These are phyloP conservation scores for Nothoprocta pentlandii DNA, from an alignment of 2,113 vertebrate genomes.

Conservation along the genomic window DNA sequence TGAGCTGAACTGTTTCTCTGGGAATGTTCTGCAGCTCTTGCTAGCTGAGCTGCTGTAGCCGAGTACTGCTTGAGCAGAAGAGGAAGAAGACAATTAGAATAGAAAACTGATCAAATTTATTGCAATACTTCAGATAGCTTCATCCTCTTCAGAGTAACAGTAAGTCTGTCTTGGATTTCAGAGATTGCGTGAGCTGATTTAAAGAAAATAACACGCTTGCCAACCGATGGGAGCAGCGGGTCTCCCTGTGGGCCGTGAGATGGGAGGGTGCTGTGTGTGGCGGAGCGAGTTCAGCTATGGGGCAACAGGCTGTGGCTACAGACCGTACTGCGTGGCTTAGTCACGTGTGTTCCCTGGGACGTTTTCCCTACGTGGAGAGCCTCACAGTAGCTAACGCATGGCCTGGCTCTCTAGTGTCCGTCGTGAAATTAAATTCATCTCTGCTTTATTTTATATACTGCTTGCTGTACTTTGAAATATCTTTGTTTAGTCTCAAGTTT, in stretches of 20 bases:
- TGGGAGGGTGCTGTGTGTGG: neutral
- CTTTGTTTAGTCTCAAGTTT: too few relatives aligned
- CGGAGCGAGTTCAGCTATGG: neutral
- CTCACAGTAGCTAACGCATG: neutral
- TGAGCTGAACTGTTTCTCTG: neutral
- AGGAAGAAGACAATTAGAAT: neutral
- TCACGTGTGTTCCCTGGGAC: neutral
- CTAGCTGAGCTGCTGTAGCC: neutral
- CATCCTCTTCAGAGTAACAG: neutral
- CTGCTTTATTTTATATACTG: neutral
- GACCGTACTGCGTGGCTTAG: too few relatives aligned
- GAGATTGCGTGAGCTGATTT: neutral
- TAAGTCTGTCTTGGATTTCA: neutral
- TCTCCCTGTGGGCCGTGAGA: neutral
- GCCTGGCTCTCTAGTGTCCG: neutral
- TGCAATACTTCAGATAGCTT: neutral
- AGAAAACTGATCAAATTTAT: neutral
- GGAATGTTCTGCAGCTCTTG: neutral
- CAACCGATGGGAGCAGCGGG: neutral
- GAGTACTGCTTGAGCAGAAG: neutral
- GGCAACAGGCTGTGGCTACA: too few relatives aligned
- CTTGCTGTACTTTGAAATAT: neutral
- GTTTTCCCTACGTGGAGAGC: neutral
- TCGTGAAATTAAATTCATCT: neutral
- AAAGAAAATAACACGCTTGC: neutral